These are phyloP conservation scores for Cephalopterus ornatus DNA, from an alignment of 2,113 vertebrate genomes.

Conservation along the genomic window DNA sequence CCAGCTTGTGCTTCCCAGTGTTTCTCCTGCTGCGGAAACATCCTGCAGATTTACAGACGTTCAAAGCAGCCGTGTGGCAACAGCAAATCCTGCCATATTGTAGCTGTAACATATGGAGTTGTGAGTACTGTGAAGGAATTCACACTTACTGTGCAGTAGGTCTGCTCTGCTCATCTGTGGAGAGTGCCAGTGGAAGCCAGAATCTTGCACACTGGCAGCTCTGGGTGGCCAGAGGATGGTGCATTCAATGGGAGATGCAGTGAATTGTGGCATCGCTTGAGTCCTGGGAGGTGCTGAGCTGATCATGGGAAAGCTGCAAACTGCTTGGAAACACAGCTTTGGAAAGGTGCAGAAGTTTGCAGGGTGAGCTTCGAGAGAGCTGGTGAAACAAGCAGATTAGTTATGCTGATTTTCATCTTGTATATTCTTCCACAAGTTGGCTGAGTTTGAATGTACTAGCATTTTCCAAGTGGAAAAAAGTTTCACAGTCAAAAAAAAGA, in stretches of 20 bases:
- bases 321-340: background rate
- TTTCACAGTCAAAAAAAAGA: background rate
- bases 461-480: background rate
- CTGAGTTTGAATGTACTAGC: background rate
- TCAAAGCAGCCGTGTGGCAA: background rate
- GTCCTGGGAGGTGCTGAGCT: background rate
- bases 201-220: background rate
- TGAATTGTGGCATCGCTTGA: accelerated
- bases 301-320: background rate
- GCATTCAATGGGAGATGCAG: background rate
- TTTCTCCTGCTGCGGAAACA: background rate
- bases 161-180: background rate
- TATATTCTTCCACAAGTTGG: background rate
- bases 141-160: accelerated
- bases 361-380: background rate
- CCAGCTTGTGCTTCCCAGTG: background rate
- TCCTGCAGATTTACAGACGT: background rate
- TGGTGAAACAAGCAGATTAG: background rate
- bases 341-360: background rate
- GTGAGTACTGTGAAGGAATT: background rate
- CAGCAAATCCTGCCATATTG: background rate
- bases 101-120: background rate
- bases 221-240: background rate
- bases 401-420: background rate
- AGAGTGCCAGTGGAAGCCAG: background rate